These are phyloP conservation scores for Bufo bufo DNA, from an alignment of 2,113 vertebrate genomes.

Conservation along the genomic window DNA sequence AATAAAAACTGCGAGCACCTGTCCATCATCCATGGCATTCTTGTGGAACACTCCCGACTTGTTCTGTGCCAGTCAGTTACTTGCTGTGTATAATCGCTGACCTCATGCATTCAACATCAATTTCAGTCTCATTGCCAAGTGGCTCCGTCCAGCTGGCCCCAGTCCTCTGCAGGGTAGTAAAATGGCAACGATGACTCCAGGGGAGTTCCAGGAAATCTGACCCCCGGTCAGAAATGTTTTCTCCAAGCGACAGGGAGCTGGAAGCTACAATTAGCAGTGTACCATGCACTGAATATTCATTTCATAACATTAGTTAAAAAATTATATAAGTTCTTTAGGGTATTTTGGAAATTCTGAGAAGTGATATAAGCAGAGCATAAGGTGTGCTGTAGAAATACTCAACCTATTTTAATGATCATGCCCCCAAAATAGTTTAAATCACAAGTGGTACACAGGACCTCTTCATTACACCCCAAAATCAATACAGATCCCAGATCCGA, in stretches of 20 bases:
- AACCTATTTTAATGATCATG: too few relatives aligned
- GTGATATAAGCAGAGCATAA: too few relatives aligned
- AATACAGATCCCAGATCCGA: too few relatives aligned
- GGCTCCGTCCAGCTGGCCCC: neutral
- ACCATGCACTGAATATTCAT: too few relatives aligned
- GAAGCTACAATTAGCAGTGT: too few relatives aligned
- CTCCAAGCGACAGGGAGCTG: neutral
- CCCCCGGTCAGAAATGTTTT: neutral
- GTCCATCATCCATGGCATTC: neutral
- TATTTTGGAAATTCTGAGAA: too few relatives aligned
- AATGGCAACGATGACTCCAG: neutral
- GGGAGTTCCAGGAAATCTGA: conserved; percentile 24
- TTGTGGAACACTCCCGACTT: neutral
- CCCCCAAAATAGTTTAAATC: too few relatives aligned
- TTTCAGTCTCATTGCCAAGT: conserved; percentile 3
- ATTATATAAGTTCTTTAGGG: too few relatives aligned
- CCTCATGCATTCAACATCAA: conserved; percentile 5
- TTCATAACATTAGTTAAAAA: too few relatives aligned
- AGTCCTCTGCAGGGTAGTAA: conserved; percentile 20
- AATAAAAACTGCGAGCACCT: neutral
- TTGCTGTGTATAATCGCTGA: neutral
- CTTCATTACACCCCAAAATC: too few relatives aligned
- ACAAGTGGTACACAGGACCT: too few relatives aligned
- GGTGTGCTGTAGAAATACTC: too few relatives aligned
- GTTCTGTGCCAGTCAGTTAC: neutral